Percentiles rank a stretch among this genome's conserved stretches.
These are phyloP conservation scores for Bambusicola thoracicus DNA, from an alignment of 2,113 vertebrate species.

Conservation along the genomic window DNA sequence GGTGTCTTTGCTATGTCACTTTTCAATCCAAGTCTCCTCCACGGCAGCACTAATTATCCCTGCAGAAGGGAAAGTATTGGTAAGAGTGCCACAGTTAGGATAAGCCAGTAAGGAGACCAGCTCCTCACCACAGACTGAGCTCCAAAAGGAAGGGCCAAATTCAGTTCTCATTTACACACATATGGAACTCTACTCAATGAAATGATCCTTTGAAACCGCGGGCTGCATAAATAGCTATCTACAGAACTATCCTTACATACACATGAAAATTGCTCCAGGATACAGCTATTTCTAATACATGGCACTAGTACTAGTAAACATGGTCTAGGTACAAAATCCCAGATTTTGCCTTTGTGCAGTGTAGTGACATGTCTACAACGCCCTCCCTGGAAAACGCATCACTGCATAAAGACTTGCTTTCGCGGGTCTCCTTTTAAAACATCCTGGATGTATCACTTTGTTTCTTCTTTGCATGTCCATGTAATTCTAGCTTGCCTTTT, in stretches of 20 bases:
- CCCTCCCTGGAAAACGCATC: accelerated
- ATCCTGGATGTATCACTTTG: background rate
- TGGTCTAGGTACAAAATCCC: conserved; percentile 3
- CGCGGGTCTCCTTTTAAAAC: background rate
- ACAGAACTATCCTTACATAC: background rate
- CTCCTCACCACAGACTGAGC: conserved; percentile 6
- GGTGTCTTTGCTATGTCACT: conserved; percentile 7
- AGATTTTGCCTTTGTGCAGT: conserved; percentile 24
- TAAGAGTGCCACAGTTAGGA: background rate
- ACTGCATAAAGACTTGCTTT: background rate
- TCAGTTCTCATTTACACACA: background rate
- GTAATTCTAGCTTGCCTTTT: background rate
- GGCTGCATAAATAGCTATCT: background rate
- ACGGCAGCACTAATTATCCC: background rate
- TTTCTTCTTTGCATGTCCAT: background rate
- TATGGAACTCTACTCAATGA: background rate
- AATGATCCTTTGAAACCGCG: background rate
- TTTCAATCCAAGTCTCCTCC: conserved; percentile 1
- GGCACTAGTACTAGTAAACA: background rate
- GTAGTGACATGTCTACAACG: background rate
- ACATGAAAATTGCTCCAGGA: background rate
- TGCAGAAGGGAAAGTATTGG: background rate
- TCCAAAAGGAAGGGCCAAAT: background rate
- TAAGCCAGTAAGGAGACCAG: conserved; percentile 4
- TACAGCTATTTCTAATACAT: background rate